Base-by-base conservation (phyloP, 2,888 invertebrate species). In the Leptopilina myrica region DNA sequence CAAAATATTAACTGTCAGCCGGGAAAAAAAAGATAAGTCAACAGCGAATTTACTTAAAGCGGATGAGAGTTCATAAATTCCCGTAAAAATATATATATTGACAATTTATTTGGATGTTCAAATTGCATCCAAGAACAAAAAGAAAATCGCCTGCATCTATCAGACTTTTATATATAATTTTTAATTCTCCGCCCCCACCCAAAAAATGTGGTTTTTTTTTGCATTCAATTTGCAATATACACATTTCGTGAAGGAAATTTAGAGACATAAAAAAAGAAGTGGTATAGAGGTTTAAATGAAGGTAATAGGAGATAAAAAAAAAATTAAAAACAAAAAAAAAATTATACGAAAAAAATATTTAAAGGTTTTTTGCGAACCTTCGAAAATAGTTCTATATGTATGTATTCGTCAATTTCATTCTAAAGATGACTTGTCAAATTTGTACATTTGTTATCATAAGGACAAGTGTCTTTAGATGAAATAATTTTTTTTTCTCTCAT, bases 381-480 rank as follows among this genome's bases (percentile, higher is more conserved):
- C 33, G 56, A 73, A 73, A 12, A 14, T 73, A 56, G 33, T 56
- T 73, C 11, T n/a, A 56, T n/a, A 56, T 56, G 33, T 56, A 62
- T 62, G 64, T 64, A 64, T 14, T 73, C n/a, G 40, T 7, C 56
- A 15, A 9, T 56, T 69, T 73, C 73, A 73, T 73, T 73, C 33
- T 73, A 40, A 56, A 73, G 73, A 73, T 73, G 73, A 33, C 33
- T 62, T 62, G 73, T 26, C 14, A 64, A 46, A 73, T 33, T 73
- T 73, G 73, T 56, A 73, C 33, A 73, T 73, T 73, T 73, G 26
- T 73, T 33, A 56, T 56, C 73, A 26, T 73, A 73, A 56, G 69
- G 33, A 64, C 56, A 53, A 49, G 14, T 33, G 56, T 73, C 56
- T 73, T 73, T 73, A 56, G 40, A 73, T 73, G 73, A 33, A 73